Percentiles rank a stretch among this genome's conserved stretches.
These are phyloP conservation scores for Trachelipus rathkii DNA, from an alignment of 1,140 invertebrate species.

Conservation along the genomic window DNA sequence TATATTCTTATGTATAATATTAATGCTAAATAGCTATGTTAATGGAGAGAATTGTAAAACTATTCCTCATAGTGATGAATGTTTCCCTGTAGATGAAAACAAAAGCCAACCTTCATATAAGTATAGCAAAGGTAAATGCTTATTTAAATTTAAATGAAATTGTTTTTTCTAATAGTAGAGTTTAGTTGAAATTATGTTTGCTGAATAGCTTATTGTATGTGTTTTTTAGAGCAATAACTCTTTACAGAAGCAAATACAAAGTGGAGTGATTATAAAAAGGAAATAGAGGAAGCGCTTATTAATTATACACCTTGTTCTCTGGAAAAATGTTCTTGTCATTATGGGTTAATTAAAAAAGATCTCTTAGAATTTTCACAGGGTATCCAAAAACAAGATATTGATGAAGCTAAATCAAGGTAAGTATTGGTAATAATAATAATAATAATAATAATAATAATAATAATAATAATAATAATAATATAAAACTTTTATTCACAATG, in stretches of 20 bases:
- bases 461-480: too few species aligned
- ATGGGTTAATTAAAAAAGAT: conserved; percentile 63
- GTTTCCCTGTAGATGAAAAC: background rate
- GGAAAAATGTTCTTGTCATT: conserved; percentile 56
- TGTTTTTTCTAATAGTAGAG: too few species aligned
- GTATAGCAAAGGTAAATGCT: background rate
- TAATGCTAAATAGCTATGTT: too few species aligned
- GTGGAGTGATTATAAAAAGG: background rate
- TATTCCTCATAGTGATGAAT: background rate
- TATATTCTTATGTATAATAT: too few species aligned
- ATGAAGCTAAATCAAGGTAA: conserved; percentile 57
- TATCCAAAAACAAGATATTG: conserved; percentile 64
- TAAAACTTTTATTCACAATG: too few species aligned
- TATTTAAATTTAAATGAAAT: too few species aligned
- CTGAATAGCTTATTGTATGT: too few species aligned
- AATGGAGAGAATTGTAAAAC: too few species aligned
- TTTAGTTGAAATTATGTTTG: too few species aligned
- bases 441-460: too few species aligned
- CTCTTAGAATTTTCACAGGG: conserved; percentile 65
- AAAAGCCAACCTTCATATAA: background rate
- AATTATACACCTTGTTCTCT: background rate
- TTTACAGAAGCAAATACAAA: background rate
- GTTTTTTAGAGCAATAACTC: too few species aligned
- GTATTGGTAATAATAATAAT: conserved; percentile 7
- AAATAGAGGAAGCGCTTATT: background rate